These are phyloP conservation scores for Semaprochilodus insignis DNA, from an alignment of 2,797 vertebrate species.

Conservation along the genomic window DNA sequence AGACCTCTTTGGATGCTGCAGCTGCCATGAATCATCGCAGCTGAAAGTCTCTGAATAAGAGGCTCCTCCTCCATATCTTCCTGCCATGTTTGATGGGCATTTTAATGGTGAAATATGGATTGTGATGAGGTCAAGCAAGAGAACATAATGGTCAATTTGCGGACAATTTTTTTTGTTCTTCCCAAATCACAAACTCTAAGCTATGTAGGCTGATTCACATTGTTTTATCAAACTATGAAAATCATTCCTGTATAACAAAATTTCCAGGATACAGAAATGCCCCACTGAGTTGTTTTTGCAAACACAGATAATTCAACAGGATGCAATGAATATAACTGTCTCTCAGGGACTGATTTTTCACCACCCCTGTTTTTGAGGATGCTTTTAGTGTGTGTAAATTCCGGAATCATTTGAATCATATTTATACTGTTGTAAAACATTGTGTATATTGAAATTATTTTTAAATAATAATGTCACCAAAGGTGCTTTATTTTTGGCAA, in stretches of 20 bases:
- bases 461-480: slow-evolving; percentile 29
- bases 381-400: slow-evolving; percentile 36
- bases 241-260: slow-evolving; percentile 37
- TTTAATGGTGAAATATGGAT: slow-evolving; percentile 3
- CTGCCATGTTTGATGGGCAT: neutral
- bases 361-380: slow-evolving; percentile 33
- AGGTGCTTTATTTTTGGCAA: slow-evolving; percentile 2
- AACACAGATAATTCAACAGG: slow-evolving; percentile 31
- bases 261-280: slow-evolving; percentile 6
- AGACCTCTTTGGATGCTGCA: neutral
- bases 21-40: neutral
- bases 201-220: neutral
- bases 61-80: neutral
- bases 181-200: neutral
- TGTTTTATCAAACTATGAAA: neutral
- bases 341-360: slow-evolving; percentile 59
- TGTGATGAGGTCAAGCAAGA: slow-evolving; percentile 13
- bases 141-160: neutral
- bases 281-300: slow-evolving; percentile 28
- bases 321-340: slow-evolving; percentile 30
- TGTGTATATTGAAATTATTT: slow-evolving; percentile 45
- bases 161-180: neutral
- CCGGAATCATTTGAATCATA: slow-evolving; percentile 50
- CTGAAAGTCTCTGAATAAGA: neutral
- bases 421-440: slow-evolving; percentile 53